These are phyloP conservation scores for Callimorpha dominula DNA, from an alignment of 2,888 invertebrate species.

Conservation along the genomic window DNA sequence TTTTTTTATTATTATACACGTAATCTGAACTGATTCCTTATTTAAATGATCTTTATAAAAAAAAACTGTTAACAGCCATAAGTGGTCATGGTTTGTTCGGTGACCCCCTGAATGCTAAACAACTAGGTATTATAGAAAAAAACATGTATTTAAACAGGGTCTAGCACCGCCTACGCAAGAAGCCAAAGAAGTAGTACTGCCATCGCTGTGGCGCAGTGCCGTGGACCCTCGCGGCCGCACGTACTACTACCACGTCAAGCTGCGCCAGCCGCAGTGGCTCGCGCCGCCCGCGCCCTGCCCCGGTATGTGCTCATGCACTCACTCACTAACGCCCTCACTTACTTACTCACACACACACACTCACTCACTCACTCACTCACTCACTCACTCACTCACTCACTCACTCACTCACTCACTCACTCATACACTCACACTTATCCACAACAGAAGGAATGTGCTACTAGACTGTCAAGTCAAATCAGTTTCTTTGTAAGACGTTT, in stretches of 20 bases:
- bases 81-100: too few species aligned
- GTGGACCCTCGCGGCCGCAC: conserved; percentile 93
- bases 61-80: too few species aligned
- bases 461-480: too few species aligned
- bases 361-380: neutral
- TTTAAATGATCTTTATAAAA: too few species aligned
- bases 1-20: too few species aligned
- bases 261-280: conserved; percentile 92
- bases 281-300: conserved; percentile 57
- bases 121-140: neutral
- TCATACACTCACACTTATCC: neutral
- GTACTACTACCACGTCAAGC: conserved; percentile 96
- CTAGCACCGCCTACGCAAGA: conserved; percentile 17
- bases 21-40: too few species aligned
- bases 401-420: neutral
- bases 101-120: too few species aligned
- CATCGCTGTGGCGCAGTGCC: conserved; percentile 95
- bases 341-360: neutral
- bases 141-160: neutral
- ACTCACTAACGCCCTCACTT: neutral
- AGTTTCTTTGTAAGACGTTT: too few species aligned
- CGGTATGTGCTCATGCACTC: conserved; percentile 25
- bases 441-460: too few species aligned
- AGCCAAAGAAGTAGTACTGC: conserved; percentile 86
- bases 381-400: neutral